Evolutionary conservation across 2,797 vertebrate species (phyloP).

Genomic region (Labeo calbasu): DNA sequence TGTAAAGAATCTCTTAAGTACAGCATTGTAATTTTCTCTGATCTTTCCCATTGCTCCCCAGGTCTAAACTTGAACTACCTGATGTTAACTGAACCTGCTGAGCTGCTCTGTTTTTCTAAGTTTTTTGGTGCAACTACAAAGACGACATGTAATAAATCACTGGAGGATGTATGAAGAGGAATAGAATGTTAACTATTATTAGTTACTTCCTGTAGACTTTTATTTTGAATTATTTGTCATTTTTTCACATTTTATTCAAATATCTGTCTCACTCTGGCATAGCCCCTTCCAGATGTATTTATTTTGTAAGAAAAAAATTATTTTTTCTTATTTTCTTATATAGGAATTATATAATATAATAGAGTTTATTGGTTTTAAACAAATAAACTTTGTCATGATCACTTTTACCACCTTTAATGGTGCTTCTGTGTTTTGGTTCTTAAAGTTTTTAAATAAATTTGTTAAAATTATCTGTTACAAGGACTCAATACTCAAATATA

Average conservation of each 20-base stretch:
- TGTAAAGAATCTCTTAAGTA: background rate
- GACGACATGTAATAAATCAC: background rate
- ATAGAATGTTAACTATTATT: no score
- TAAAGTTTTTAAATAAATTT: no score
- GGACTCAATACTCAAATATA: background rate
- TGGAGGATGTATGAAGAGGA: no score
- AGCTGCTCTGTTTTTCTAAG: background rate
- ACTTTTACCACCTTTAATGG: background rate
- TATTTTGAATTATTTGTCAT: no score
- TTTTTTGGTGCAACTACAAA: background rate
- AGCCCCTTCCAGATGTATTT: no score
- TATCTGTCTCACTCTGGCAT: no score
- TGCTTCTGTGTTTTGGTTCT: background rate
- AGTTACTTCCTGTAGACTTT: no score
- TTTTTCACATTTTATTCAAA: no score
- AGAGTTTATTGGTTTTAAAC: background rate
- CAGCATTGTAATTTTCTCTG: background rate
- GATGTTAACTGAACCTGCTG: background rate
- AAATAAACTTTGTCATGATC: background rate
- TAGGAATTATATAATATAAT: no score
- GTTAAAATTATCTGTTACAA: background rate
- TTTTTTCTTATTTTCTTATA: no score
- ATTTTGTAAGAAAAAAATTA: no score
- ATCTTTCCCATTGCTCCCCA: background rate
- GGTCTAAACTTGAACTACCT: background rate